These are phyloP conservation scores for Neolamprologus variostigma DNA, from an alignment of 2,113 vertebrate species.

Conservation along the genomic window DNA sequence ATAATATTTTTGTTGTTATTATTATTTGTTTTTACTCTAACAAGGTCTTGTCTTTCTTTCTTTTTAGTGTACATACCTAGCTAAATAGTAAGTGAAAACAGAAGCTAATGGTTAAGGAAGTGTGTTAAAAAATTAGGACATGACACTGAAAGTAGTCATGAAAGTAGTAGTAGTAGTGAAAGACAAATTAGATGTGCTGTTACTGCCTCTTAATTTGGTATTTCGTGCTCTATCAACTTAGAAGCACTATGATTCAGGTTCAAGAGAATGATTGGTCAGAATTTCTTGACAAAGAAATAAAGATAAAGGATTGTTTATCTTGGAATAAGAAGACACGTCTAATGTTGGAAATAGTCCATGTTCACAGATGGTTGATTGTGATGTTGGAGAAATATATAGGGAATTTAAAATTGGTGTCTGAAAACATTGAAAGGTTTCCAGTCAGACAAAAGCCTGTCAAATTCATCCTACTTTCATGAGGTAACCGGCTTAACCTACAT, in stretches of 20 bases:
- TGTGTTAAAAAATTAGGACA: not conserved
- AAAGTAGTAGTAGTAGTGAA: not conserved
- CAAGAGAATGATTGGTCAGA: not conserved
- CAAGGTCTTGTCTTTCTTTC: not conserved
- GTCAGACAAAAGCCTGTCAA: not conserved
- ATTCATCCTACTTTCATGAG: not conserved
- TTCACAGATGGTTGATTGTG: not conserved
- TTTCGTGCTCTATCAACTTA: not conserved
- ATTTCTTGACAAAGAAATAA: not conserved
- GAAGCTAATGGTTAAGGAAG: not conserved
- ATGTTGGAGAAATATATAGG: not conserved
- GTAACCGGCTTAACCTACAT: not conserved
- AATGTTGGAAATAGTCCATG: not conserved
- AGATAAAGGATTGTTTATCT: not conserved
- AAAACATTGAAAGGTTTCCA: not conserved
- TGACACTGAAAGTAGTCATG: not conserved
- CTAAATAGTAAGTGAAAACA: not conserved
- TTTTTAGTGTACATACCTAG: not conserved
- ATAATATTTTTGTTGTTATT: not conserved
- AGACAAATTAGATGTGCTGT: not conserved
- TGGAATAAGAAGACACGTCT: not conserved
- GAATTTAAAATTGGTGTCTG: not conserved
- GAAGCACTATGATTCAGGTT: not conserved
- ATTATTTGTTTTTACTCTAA: not conserved
- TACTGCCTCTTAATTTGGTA: not conserved